phyloP scores from a whole-genome alignment of 2,888 invertebrate species.

The Ametastegia equiseti region DNA sequence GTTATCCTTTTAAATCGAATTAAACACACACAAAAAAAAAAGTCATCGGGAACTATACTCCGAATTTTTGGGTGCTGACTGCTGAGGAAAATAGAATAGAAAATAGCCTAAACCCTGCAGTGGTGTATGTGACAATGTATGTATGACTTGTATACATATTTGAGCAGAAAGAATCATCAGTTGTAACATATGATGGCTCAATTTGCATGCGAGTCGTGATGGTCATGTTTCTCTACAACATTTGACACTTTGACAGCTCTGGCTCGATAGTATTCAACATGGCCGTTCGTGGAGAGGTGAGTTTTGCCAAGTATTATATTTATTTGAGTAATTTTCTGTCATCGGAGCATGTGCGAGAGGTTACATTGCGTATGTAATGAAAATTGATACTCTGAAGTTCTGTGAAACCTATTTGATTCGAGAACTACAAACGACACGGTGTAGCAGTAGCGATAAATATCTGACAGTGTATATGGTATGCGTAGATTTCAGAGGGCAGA shows the following conservation, averaged over 20 bases:
- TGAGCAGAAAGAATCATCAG: neutral
- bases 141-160: neutral
- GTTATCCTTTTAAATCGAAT: neutral
- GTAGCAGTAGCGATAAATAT: neutral
- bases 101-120: neutral
- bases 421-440: neutral
- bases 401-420: neutral
- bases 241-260: constrained; percentile 44
- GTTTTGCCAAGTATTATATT: constrained; percentile 53
- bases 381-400: neutral
- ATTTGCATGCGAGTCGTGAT: neutral
- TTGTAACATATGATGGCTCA: neutral
- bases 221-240: constrained; percentile 19
- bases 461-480: constrained; percentile 24
- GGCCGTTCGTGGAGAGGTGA: constrained; percentile 59
- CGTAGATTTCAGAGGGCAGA: constrained; percentile 40
- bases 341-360: constrained; percentile 10
- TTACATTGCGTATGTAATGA: neutral
- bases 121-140: neutral
- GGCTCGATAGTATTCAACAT: constrained; percentile 47
- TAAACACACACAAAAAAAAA: neutral
- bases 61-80: neutral
- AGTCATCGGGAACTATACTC: neutral
- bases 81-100: neutral
- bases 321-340: constrained; percentile 49